A percentile compares a stretch with the other conserved stretches of the same genome.
Evolutionary conservation across 2,113 vertebrate genomes (phyloP).

Genomic region (Plecotus auritus): DNA sequence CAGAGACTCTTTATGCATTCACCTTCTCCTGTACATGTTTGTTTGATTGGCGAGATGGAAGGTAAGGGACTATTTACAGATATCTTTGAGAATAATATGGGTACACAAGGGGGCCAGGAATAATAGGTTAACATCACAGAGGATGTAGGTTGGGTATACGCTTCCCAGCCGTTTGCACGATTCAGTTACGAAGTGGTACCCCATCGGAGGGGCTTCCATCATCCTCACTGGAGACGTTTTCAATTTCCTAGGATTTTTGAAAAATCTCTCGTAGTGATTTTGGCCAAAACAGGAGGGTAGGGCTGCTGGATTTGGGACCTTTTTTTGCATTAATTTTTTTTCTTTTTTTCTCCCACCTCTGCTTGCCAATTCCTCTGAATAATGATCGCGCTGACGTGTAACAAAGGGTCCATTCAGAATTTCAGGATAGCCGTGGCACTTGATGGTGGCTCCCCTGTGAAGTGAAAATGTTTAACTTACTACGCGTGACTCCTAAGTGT

Average conservation of each 20-base stretch:
- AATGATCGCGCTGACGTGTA: background rate
- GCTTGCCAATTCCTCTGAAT: background rate
- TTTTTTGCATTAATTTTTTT: background rate
- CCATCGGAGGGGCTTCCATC: constrained; percentile 60
- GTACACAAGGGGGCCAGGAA: constrained; percentile 59
- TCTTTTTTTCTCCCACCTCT: too few relatives aligned
- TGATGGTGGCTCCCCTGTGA: background rate
- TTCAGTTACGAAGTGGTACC: constrained; percentile 53
- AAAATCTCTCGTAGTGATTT: constrained; percentile 38
- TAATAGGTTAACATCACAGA: constrained; percentile 68
- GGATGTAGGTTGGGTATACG: constrained; percentile 39
- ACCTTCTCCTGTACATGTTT: constrained; percentile 48
- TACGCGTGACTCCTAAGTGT: background rate
- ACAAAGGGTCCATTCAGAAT: constrained; percentile 19
- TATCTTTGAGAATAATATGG: constrained; percentile 61
- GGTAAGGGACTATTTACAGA: constrained; percentile 65
- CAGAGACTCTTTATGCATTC: constrained; percentile 49
- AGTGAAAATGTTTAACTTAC: background rate
- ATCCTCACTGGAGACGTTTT: constrained; percentile 33
- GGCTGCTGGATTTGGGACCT: background rate
- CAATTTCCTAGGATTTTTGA: constrained; percentile 16
- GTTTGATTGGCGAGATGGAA: constrained; percentile 65
- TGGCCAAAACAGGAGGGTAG: background rate
- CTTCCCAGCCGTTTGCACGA: constrained; percentile 52
- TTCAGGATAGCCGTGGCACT: background rate